Evolutionary conservation across 2,113 vertebrate genomes (phyloP).

Genomic region (Megaleporinus macrocephalus): DNA sequence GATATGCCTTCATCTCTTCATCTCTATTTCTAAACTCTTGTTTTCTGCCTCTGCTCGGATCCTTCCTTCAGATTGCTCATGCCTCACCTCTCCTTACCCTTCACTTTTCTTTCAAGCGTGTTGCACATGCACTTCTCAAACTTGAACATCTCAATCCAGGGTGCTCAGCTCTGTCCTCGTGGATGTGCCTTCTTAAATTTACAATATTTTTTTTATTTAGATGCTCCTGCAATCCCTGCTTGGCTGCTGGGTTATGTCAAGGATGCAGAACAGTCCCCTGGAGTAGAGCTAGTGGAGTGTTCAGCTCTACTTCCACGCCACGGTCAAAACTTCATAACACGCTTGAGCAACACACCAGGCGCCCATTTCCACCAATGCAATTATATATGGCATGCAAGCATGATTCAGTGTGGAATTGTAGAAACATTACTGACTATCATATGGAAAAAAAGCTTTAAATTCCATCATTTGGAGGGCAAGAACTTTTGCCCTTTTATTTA

Average conservation of each 20-base stretch:
- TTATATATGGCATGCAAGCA: no score
- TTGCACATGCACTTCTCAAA: background rate
- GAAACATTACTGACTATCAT: background rate
- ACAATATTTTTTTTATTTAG: background rate
- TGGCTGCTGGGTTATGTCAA: background rate
- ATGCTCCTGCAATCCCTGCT: background rate
- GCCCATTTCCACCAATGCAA: background rate
- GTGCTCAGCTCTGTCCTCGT: background rate
- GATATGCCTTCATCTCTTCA: slow-evolving; percentile 11
- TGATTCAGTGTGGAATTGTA: background rate
- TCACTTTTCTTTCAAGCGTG: slow-evolving; percentile 28
- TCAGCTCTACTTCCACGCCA: background rate
- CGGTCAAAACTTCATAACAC: background rate
- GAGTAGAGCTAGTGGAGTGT: background rate
- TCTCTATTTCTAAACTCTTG: slow-evolving; percentile 16
- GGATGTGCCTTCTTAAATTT: background rate
- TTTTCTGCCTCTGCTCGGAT: slow-evolving; percentile 38
- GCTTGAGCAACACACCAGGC: background rate
- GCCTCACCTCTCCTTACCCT: slow-evolving; percentile 8
- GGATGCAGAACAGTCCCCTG: background rate
- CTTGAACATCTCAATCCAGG: background rate
- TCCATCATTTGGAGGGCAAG: background rate
- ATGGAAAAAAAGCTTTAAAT: no score
- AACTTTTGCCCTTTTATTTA: no score
- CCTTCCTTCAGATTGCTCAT: slow-evolving; percentile 23